phyloP scores from a whole-genome alignment of 2,888 invertebrate genomes.

The Callimorpha dominula region DNA sequence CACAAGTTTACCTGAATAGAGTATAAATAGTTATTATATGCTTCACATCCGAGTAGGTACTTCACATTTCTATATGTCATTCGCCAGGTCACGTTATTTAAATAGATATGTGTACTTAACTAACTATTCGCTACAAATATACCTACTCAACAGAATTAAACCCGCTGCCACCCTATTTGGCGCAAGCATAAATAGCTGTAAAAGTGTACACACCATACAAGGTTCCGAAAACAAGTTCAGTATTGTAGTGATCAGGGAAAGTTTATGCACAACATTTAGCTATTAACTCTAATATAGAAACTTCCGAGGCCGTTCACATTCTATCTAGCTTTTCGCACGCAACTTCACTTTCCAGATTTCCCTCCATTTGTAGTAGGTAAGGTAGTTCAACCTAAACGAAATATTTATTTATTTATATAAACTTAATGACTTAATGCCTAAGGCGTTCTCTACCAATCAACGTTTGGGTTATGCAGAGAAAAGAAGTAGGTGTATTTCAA shows the following conservation, averaged over 20 bases:
- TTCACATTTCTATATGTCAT: neutral
- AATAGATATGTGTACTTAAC: neutral
- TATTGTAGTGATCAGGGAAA: slow-evolving; percentile 51
- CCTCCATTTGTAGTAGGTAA: slow-evolving; percentile 69
- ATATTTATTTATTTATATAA: neutral
- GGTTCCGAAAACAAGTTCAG: slow-evolving; percentile 28
- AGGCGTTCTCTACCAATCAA: too few species aligned
- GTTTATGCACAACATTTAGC: slow-evolving; percentile 53
- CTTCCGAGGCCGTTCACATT: slow-evolving; percentile 73
- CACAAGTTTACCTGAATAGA: neutral
- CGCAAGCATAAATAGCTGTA: slow-evolving; percentile 1
- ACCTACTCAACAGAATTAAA: neutral
- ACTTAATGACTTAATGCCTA: too few species aligned
- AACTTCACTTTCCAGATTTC: slow-evolving; percentile 79
- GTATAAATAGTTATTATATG: neutral
- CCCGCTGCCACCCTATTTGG: neutral
- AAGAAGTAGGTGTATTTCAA: too few species aligned
- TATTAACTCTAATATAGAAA: slow-evolving; percentile 64
- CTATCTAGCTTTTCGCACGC: slow-evolving; percentile 77
- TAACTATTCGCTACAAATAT: neutral
- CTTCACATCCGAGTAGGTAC: too few species aligned
- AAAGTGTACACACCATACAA: slow-evolving; percentile 19
- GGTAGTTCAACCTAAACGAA: slow-evolving; percentile 26
- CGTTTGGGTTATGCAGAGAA: too few species aligned
- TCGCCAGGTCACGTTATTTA: neutral